Evolutionary conservation across 2,113 vertebrate genomes (phyloP).

Genomic region (Xenopus tropicalis): DNA sequence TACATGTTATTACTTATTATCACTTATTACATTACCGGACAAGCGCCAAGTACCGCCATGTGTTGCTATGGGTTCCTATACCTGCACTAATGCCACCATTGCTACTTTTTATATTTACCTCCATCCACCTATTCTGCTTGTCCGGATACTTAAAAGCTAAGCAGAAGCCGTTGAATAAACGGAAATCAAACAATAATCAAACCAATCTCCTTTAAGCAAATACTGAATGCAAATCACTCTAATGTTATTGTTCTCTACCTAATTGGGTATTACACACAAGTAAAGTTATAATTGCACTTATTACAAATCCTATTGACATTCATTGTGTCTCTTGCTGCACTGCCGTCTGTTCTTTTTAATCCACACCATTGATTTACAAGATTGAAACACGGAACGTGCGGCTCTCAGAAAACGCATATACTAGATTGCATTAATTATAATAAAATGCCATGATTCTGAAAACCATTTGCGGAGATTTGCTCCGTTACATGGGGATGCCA

Average conservation of each 20-base stretch:
- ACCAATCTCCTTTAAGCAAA: no score
- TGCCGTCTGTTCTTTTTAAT: constrained; percentile 44
- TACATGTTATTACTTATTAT: no score
- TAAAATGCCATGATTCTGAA: constrained; percentile 28
- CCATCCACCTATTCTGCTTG: no score
- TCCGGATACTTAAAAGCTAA: no score
- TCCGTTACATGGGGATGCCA: constrained; percentile 9
- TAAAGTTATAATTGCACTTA: constrained; percentile 38
- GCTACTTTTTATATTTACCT: no score
- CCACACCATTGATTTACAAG: constrained; percentile 45
- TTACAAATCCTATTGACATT: constrained; percentile 42
- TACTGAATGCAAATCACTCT: constrained; percentile 17
- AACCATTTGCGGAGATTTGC: constrained; percentile 25
- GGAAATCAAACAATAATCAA: no score
- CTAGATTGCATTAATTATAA: constrained; percentile 42
- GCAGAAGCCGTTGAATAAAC: no score
- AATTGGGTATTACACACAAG: constrained; percentile 34
- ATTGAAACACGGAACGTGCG: constrained; percentile 39
- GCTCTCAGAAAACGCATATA: constrained; percentile 31
- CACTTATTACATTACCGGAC: no score
- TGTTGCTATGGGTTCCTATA: no score
- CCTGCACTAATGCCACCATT: no score
- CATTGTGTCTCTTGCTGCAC: constrained; percentile 43
- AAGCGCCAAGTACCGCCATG: no score
- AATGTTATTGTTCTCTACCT: constrained; percentile 26